phyloP scores from a whole-genome alignment of 92 coral and sea anemone genomes.

The Zoanthus solanderi region DNA sequence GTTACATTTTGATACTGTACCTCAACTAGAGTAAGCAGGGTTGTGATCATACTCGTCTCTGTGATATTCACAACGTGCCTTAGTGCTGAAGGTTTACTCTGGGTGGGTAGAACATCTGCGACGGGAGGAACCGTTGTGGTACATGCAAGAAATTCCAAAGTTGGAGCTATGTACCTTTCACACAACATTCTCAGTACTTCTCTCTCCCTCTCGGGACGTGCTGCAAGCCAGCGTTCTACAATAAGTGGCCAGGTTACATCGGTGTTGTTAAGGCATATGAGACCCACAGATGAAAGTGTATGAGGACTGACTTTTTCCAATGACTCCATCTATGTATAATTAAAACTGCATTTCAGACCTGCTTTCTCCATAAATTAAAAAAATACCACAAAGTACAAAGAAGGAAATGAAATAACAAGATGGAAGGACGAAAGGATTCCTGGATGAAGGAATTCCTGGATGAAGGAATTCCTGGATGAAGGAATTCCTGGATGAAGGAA shows the following conservation, averaged over 20 bases:
- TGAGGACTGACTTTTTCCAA: constrained; percentile 91
- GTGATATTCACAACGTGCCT: constrained; percentile 89
- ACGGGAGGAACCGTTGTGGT: constrained; percentile 90
- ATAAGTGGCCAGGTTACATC: constrained; percentile 97
- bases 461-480: too few relatives aligned
- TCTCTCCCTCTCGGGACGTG: constrained; percentile 92
- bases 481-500: too few relatives aligned
- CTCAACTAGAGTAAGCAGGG: constrained; percentile 90
- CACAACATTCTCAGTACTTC: constrained; percentile 84
- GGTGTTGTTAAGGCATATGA: constrained; percentile 78
- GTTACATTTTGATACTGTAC: constrained; percentile 36
- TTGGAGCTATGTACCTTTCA: constrained; percentile 92
- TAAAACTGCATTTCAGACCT: background rate
- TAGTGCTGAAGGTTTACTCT: constrained; percentile 83
- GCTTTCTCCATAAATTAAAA: too few relatives aligned
- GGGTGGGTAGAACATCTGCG: constrained; percentile 89
- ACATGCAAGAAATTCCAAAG: constrained; percentile 86
- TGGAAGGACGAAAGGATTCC: too few relatives aligned
- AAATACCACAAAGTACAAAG: too few relatives aligned
- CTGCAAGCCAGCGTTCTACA: constrained; percentile 91
- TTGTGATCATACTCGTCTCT: constrained; percentile 95
- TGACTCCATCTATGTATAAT: constrained; percentile 78
- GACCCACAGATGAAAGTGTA: constrained; percentile 88
- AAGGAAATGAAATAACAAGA: too few relatives aligned
- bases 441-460: too few relatives aligned